Conservation (phyloP, 2,888 invertebrate species). For the Ethmia dodecea region DNA sequence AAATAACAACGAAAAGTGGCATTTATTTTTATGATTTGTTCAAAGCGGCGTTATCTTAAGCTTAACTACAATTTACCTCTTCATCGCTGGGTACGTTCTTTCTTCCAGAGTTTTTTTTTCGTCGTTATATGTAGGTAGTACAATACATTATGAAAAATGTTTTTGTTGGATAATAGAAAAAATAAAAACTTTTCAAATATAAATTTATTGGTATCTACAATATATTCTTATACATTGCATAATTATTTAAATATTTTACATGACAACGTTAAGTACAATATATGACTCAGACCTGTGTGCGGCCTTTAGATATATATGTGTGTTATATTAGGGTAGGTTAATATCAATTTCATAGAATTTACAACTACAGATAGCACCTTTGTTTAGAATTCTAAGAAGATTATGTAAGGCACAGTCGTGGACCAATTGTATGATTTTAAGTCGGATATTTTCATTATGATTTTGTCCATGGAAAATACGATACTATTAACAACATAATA, state of each 20-base stretch:
- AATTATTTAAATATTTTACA: constrained; percentile 63
- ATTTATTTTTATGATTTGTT: too few species aligned
- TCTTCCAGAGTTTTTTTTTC: too few species aligned
- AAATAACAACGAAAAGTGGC: too few species aligned
- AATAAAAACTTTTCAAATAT: constrained; percentile 56
- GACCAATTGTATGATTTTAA: background rate
- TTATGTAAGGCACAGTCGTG: constrained; percentile 28
- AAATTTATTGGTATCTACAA: constrained; percentile 71
- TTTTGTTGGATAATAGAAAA: too few species aligned
- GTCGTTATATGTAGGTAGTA: too few species aligned
- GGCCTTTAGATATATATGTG: constrained; percentile 53
- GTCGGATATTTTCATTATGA: background rate
- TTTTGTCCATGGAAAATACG: constrained; percentile 52
- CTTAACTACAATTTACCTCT: too few species aligned
- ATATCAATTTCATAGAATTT: constrained; percentile 26
- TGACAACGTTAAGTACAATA: constrained; percentile 57
- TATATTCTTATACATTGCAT: constrained; percentile 57
- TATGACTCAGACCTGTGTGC: constrained; percentile 63
- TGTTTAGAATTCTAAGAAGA: constrained; percentile 26
- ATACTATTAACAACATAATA: constrained; percentile 67
- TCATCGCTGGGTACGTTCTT: constrained; percentile 98
- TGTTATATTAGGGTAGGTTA: constrained; percentile 27
- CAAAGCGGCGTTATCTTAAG: too few species aligned
- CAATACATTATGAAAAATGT: too few species aligned
- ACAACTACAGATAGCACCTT: constrained; percentile 48